phyloP scores from a whole-genome alignment of 2,797 vertebrate species.

The Diglossa cyanea region DNA sequence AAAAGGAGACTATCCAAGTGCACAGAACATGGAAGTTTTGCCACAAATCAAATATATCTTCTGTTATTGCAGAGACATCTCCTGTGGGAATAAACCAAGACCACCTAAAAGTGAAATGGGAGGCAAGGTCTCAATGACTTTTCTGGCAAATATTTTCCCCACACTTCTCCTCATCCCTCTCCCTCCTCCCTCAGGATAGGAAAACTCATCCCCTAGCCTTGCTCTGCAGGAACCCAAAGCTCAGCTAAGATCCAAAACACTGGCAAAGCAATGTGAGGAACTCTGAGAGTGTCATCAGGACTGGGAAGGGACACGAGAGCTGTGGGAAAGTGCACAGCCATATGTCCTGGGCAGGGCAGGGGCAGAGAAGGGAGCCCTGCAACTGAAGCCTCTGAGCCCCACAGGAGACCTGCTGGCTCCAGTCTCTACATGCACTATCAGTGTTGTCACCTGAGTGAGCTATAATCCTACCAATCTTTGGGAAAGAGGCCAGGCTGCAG shows the following conservation, averaged over 20 bases:
- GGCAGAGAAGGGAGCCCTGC: background rate
- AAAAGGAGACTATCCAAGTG: background rate
- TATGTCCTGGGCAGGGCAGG: background rate
- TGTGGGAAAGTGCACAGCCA: background rate
- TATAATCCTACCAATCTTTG: background rate
- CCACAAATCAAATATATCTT: background rate
- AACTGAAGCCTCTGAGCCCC: background rate
- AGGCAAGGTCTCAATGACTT: background rate
- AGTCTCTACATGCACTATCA: background rate
- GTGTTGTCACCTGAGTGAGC: background rate
- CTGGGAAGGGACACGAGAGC: background rate
- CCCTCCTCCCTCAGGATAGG: background rate
- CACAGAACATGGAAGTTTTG: background rate
- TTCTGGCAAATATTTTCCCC: background rate
- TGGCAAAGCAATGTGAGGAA: background rate
- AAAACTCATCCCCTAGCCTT: background rate
- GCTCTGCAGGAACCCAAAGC: background rate
- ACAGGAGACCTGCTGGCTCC: background rate
- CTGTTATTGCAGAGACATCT: background rate
- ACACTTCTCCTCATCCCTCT: background rate
- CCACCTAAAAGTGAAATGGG: background rate
- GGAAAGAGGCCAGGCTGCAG: conserved; percentile 8
- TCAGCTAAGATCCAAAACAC: background rate
- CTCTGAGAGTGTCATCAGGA: background rate
- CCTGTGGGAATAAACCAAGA: background rate